Conservation (phyloP, 2,888 invertebrate genomes). For the Hirtodrosophila cameraria region DNA sequence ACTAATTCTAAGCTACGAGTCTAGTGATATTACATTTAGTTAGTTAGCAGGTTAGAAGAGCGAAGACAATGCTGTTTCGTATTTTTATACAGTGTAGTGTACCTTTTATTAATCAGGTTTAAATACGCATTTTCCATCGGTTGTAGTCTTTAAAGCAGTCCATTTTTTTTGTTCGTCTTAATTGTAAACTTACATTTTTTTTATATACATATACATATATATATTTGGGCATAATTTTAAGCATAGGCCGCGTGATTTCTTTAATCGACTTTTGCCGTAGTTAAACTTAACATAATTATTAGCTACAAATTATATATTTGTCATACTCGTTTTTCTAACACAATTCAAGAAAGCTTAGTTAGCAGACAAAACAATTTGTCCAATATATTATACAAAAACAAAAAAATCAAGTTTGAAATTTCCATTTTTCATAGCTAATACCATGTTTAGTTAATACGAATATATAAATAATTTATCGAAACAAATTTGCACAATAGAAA, state of each 20-base stretch:
- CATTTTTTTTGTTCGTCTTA: constrained; percentile 7
- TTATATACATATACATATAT: neutral
- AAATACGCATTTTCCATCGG: constrained; percentile 42
- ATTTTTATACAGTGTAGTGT: constrained; percentile 46
- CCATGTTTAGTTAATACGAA: constrained; percentile 28
- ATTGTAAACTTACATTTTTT: constrained; percentile 7
- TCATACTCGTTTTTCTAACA: constrained; percentile 17
- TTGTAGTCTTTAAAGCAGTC: constrained; percentile 30
- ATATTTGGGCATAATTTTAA: constrained; percentile 21
- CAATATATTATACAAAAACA: constrained; percentile 11
- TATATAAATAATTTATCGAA: constrained; percentile 40
- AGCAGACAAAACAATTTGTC: constrained; percentile 7
- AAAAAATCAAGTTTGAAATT: constrained; percentile 6
- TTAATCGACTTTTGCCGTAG: constrained; percentile 45
- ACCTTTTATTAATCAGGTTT: constrained; percentile 22
- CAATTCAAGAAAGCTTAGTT: constrained; percentile 21
- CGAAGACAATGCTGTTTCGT: constrained; percentile 46
- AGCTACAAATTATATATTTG: constrained; percentile 21
- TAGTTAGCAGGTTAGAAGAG: constrained; percentile 34
- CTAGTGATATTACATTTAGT: constrained; percentile 82
- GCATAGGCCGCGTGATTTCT: constrained; percentile 42
- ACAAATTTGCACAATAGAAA: constrained; percentile 14
- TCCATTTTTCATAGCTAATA: constrained; percentile 35
- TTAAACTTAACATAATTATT: constrained; percentile 9
- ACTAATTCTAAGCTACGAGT: constrained; percentile 73